phyloP scores from a whole-genome alignment of 2,797 vertebrate species.

The Gymnodraco acuticeps region DNA sequence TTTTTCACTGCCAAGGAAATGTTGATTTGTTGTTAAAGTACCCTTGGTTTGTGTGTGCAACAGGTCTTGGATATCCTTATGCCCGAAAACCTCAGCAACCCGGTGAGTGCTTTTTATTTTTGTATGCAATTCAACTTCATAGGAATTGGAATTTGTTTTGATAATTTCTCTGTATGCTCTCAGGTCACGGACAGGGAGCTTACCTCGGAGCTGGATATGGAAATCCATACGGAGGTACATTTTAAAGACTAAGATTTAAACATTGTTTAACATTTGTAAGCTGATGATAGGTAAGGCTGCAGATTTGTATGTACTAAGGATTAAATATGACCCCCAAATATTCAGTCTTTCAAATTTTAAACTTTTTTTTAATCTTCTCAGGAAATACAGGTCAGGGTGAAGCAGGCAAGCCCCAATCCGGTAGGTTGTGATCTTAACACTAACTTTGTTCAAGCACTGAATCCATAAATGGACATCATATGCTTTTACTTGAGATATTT shows the following conservation, averaged over 20 bases:
- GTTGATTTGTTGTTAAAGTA: not conserved
- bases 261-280: not conserved
- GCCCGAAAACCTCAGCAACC: slow-evolving; percentile 60
- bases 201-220: slow-evolving; percentile 69
- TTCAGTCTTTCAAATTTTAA: not conserved
- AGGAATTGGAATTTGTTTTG: not conserved
- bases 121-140: not conserved
- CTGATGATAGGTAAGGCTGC: not conserved
- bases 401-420: slow-evolving; percentile 45
- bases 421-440: not conserved
- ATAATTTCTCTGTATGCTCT: slow-evolving; percentile 10
- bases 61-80: slow-evolving; percentile 64
- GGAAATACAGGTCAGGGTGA: slow-evolving; percentile 33
- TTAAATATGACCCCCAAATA: not conserved
- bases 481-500: not conserved
- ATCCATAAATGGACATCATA: not conserved
- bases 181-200: slow-evolving; percentile 72
- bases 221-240: slow-evolving; percentile 58
- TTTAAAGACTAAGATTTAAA: slow-evolving; percentile 11
- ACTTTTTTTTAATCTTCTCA: slow-evolving; percentile 6
- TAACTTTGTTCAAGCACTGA: not conserved
- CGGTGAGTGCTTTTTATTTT: slow-evolving; percentile 28
- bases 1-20: not conserved
- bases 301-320: not conserved
- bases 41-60: slow-evolving; percentile 28